These are phyloP conservation scores for Sylvia atricapilla DNA, from an alignment of 2,113 vertebrate species.

Conservation along the genomic window DNA sequence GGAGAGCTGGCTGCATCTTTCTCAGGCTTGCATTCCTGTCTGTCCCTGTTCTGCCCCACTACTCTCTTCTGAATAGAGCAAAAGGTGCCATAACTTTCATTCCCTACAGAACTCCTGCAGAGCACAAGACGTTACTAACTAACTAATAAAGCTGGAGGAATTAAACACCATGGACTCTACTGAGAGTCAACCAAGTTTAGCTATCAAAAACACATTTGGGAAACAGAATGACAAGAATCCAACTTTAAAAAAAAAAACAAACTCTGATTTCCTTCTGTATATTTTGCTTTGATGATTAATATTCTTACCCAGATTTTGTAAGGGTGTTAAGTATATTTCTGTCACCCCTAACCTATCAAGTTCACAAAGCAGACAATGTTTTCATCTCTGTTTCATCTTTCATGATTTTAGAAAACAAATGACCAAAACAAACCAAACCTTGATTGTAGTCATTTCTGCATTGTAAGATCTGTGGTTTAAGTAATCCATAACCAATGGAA, in stretches of 20 bases:
- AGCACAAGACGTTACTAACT: background rate
- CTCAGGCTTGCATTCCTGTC: background rate
- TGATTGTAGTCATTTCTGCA: background rate
- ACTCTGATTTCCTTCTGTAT: background rate
- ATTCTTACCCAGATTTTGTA: background rate
- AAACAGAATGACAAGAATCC: background rate
- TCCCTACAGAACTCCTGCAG: background rate
- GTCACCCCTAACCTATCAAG: background rate
- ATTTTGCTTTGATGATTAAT: background rate
- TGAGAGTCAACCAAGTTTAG: background rate
- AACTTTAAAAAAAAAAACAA: background rate
- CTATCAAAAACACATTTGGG: background rate
- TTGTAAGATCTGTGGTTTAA: background rate
- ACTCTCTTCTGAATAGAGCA: background rate
- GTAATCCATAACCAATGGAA: background rate
- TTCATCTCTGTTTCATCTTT: background rate
- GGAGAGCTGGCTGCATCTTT: conserved; percentile 18
- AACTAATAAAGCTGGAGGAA: background rate
- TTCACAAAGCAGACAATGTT: background rate
- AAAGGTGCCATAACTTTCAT: background rate
- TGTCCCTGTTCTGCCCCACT: background rate
- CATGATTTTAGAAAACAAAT: background rate
- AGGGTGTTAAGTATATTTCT: background rate
- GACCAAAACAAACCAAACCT: background rate
- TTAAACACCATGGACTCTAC: background rate